phyloP scores from a whole-genome alignment of 2,888 invertebrate genomes.

The Rugalucina vietnamica region DNA sequence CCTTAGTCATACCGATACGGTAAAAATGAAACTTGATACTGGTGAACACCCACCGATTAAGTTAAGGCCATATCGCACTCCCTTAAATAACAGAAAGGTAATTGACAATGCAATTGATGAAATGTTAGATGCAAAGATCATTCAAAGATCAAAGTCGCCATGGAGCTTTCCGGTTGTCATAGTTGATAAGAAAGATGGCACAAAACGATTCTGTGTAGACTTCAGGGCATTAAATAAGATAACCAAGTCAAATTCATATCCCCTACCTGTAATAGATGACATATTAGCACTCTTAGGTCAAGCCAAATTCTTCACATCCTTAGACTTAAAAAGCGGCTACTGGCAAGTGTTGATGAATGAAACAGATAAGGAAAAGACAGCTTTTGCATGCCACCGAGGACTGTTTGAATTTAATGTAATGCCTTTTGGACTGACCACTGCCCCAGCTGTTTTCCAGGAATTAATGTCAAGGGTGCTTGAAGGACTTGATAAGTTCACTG shows the following conservation, averaged over 20 bases:
- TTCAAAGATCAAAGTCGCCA: slow-evolving; percentile 20
- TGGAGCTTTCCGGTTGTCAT: slow-evolving; percentile 52
- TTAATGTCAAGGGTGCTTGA: slow-evolving; percentile 41
- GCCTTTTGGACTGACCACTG: slow-evolving; percentile 42
- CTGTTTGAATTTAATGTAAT: slow-evolving; percentile 47
- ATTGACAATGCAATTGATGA: slow-evolving; percentile 41
- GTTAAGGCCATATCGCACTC: slow-evolving; percentile 23
- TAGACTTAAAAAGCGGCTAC: slow-evolving; percentile 45
- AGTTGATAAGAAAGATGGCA: slow-evolving; percentile 32
- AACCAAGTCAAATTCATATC: slow-evolving; percentile 35
- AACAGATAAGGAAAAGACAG: not conserved
- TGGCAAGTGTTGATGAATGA: slow-evolving; percentile 43
- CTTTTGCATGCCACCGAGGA: slow-evolving; percentile 25
- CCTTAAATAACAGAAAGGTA: slow-evolving; percentile 25
- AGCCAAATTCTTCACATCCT: slow-evolving; percentile 33
- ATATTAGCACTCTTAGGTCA: slow-evolving; percentile 30
- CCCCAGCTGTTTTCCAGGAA: slow-evolving; percentile 35
- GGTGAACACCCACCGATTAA: slow-evolving; percentile 22
- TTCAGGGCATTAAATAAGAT: slow-evolving; percentile 16
- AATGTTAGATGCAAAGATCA: slow-evolving; percentile 35
- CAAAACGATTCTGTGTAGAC: slow-evolving; percentile 28
- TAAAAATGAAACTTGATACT: slow-evolving; percentile 34
- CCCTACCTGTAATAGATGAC: slow-evolving; percentile 13
- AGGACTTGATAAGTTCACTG: slow-evolving; percentile 41
- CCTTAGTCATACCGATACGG: slow-evolving; percentile 33